These are phyloP conservation scores for Phymastichus coffea DNA, from an alignment of 1,140 invertebrate species.

Conservation along the genomic window DNA sequence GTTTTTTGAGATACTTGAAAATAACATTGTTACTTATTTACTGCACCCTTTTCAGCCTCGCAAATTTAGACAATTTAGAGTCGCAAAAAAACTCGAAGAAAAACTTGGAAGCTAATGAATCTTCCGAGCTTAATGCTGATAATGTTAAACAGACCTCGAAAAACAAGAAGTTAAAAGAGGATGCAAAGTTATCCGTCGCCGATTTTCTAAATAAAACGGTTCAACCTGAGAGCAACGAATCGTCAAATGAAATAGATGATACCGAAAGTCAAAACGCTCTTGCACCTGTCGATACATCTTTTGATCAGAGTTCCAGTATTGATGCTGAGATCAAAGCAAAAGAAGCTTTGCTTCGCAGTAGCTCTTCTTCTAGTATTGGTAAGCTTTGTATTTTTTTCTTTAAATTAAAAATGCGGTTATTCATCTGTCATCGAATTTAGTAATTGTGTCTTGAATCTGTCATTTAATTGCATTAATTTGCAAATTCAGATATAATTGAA, in stretches of 20 bases:
- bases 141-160: too few relatives aligned
- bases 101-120: not conserved
- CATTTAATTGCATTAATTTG: too few relatives aligned
- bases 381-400: too few relatives aligned
- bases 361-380: constrained; percentile 42
- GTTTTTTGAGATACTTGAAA: constrained; percentile 10
- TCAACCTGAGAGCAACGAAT: constrained; percentile 34
- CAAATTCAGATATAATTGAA: too few relatives aligned
- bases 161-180: too few relatives aligned
- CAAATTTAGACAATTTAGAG: constrained; percentile 33
- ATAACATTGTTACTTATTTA: too few relatives aligned
- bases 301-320: too few relatives aligned
- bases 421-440: not conserved
- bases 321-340: constrained; percentile 40
- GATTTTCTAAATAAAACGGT: not conserved
- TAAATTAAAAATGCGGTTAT: not conserved
- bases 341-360: constrained; percentile 37
- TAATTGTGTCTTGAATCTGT: too few relatives aligned
- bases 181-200: too few relatives aligned
- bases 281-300: constrained; percentile 25
- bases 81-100: constrained; percentile 21
- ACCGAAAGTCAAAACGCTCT: constrained; percentile 18
- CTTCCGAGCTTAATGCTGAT: not conserved
- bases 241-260: constrained; percentile 34
- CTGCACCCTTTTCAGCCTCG: constrained; percentile 34